Evolutionary conservation across 92 coral and sea anemone species (phyloP).

Genomic region (Phenganax stokvisi): DNA sequence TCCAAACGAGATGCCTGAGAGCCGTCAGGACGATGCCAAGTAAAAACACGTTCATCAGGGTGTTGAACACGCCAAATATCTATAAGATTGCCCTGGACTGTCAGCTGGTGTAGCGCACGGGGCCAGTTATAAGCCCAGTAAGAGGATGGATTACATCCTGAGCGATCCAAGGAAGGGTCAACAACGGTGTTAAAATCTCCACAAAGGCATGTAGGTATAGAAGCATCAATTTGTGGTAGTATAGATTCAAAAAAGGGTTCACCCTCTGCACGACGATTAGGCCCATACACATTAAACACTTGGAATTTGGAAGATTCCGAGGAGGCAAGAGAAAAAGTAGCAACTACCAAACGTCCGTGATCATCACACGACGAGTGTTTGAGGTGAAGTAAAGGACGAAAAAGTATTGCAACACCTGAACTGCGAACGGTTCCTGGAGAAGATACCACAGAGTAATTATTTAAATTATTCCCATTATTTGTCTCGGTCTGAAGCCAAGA

Average conservation of each 20-base stretch:
- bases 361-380: not conserved
- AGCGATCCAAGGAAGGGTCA: not conserved
- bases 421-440: not conserved
- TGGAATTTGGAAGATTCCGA: not conserved
- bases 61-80: not conserved
- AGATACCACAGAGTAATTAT: not conserved
- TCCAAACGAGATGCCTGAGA: constrained; percentile 3
- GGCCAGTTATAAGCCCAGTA: constrained; percentile 28
- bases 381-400: not conserved
- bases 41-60: not conserved
- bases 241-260: not conserved
- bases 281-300: not conserved
- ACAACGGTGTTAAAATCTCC: constrained; percentile 11
- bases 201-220: not conserved
- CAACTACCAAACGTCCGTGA: not conserved
- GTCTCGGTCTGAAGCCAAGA: not conserved
- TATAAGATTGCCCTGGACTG: not conserved
- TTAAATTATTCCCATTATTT: not conserved
- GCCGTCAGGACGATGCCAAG: not conserved
- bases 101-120: not conserved
- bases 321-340: not conserved
- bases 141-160: not conserved
- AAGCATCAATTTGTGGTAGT: not conserved
- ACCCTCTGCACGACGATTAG: not conserved
- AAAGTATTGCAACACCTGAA: not conserved